A percentile compares a stretch with the other conserved stretches of the same genome.
These are phyloP conservation scores for Aphelinus certus DNA, from an alignment of 1,140 invertebrate genomes.

Conservation along the genomic window DNA sequence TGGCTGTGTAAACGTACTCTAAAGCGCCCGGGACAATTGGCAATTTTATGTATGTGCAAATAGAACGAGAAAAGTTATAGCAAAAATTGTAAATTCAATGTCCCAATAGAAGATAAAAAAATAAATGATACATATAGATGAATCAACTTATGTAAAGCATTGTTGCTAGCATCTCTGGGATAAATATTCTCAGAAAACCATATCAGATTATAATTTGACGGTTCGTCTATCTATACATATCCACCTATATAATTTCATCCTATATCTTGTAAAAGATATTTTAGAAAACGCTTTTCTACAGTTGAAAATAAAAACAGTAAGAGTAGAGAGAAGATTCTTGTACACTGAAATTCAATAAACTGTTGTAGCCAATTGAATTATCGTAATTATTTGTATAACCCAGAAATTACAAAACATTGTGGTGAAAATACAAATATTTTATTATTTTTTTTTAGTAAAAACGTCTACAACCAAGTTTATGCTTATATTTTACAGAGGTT, in stretches of 20 bases:
- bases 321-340: constrained; percentile 37
- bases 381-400: neutral
- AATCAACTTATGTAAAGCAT: no score
- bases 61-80: no score
- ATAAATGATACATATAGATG: no score
- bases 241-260: no score
- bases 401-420: neutral
- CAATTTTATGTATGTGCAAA: constrained; percentile 11
- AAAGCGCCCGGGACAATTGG: constrained; percentile 38
- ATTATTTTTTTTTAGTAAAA: constrained; percentile 23
- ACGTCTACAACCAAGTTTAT: constrained; percentile 31
- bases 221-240: no score
- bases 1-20: constrained; percentile 60
- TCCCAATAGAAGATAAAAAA: no score
- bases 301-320: constrained; percentile 5
- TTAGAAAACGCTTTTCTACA: constrained; percentile 34
- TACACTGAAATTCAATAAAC: constrained; percentile 51
- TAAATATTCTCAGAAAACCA: no score
- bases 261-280: constrained; percentile 20
- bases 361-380: constrained; percentile 44
- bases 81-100: no score
- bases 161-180: no score
- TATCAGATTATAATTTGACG: no score
- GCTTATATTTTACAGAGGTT: constrained; percentile 20
- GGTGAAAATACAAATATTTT: constrained; percentile 29